Percentiles rank a stretch among this genome's conserved stretches.
Conservation (phyloP, 2,113 vertebrate genomes). For the Crotalus tigris region DNA sequence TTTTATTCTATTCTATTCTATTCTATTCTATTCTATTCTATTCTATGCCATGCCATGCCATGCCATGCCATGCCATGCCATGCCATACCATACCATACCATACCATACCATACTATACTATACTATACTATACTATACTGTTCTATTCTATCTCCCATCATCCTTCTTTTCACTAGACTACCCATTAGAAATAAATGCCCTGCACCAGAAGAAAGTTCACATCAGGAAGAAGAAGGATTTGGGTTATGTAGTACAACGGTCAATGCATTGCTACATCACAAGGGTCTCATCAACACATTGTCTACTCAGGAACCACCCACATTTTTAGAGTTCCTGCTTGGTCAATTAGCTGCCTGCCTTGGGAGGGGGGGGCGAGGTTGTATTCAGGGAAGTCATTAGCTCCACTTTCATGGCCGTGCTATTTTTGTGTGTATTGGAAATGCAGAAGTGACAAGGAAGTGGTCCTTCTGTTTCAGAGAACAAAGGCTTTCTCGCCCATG, state of each 20-base stretch:
- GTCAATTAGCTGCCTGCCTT: not conserved
- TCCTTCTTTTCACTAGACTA: not conserved
- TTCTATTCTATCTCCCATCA: not conserved
- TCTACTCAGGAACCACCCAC: not conserved
- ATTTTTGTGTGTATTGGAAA: not conserved
- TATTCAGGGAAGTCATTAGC: not conserved
- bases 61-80: rapidly evolving
- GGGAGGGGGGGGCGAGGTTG: rapidly evolving
- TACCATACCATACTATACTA: too few relatives aligned
- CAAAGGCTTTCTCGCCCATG: not conserved
- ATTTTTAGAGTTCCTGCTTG: not conserved
- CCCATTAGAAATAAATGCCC: not conserved
- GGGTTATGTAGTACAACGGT: too few relatives aligned
- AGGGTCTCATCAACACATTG: not conserved
- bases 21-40: rapidly evolving
- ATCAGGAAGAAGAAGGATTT: not conserved
- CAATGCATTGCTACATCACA: not conserved
- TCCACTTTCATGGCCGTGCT: not conserved
- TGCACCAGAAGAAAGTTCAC: not conserved
- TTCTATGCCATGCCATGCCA: rapidly evolving
- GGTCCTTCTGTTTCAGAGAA: not conserved
- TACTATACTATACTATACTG: too few relatives aligned
- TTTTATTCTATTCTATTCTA: rapidly evolving
- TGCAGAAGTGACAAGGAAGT: not conserved
- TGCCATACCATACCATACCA: rapidly evolving